These are phyloP conservation scores for Brachirus orientalis DNA, from an alignment of 2,113 vertebrate species.

Conservation along the genomic window DNA sequence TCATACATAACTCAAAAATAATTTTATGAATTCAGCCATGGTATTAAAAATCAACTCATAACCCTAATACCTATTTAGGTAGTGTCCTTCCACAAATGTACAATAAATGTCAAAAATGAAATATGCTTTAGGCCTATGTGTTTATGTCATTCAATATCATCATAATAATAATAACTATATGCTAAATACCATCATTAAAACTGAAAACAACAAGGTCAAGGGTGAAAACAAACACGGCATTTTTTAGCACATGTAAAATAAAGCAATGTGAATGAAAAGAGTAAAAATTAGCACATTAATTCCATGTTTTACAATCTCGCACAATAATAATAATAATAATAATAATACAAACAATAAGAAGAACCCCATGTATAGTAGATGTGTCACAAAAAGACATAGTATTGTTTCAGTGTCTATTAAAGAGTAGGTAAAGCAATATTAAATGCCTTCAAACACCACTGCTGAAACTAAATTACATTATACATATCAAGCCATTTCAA, in stretches of 20 bases:
- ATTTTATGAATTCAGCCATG: constrained; percentile 46
- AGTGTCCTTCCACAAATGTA: constrained; percentile 63
- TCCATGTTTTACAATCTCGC: constrained; percentile 24
- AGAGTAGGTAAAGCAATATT: constrained; percentile 72
- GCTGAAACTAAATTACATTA: constrained; percentile 75
- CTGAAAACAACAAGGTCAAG: constrained; percentile 58
- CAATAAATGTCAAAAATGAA: constrained; percentile 50
- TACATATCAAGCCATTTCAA: constrained; percentile 72
- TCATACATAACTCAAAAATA: constrained; percentile 59
- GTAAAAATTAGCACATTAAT: constrained; percentile 31
- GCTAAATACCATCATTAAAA: constrained; percentile 53
- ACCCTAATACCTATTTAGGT: constrained; percentile 44
- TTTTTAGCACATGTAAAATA: constrained; percentile 52
- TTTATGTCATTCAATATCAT: too few relatives aligned
- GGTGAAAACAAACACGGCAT: constrained; percentile 56
- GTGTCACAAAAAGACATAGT: constrained; percentile 77
- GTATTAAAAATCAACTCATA: constrained; percentile 49
- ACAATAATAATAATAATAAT: constrained; percentile 52
- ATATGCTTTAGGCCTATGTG: constrained; percentile 40
- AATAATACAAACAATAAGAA: constrained; percentile 54
- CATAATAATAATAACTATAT: too few relatives aligned
- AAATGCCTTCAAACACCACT: constrained; percentile 67
- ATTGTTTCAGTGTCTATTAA: constrained; percentile 71
- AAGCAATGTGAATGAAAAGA: constrained; percentile 47
- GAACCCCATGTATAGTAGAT: constrained; percentile 52